Evolutionary conservation across 2,113 vertebrate genomes (phyloP).

Genomic region (Isichthys henryi): DNA sequence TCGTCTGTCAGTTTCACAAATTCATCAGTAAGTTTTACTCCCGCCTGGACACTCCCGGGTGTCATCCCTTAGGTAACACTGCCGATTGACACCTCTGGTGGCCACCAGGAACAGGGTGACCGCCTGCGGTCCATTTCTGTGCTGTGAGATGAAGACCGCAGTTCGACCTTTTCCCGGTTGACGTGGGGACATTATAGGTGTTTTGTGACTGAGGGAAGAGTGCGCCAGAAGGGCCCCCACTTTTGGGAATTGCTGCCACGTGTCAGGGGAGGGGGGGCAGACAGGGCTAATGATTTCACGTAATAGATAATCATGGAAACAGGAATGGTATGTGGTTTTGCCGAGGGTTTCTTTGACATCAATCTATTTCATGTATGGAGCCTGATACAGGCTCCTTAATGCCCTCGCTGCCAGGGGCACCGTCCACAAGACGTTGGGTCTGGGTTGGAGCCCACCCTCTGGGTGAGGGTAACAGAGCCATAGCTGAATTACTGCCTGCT

Average conservation of each 20-base stretch:
- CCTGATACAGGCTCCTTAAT: not conserved
- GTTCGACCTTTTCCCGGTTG: constrained; percentile 37
- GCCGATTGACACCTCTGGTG: constrained; percentile 37
- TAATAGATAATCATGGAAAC: not conserved
- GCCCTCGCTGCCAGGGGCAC: not conserved
- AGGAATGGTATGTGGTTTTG: not conserved
- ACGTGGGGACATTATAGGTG: constrained; percentile 40
- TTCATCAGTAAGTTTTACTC: constrained; percentile 54
- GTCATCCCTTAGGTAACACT: constrained; percentile 48
- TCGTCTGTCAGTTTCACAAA: constrained; percentile 77
- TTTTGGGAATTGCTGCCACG: not conserved
- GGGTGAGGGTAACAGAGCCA: not conserved
- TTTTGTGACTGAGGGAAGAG: constrained; percentile 23
- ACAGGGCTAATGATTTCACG: not conserved
- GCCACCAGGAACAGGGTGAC: constrained; percentile 37
- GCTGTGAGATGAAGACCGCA: constrained; percentile 22
- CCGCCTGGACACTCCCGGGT: constrained; percentile 38
- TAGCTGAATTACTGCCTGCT: not conserved
- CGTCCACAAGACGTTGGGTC: not conserved
- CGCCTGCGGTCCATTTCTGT: constrained; percentile 32
- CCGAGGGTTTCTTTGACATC: not conserved
- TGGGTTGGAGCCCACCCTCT: not conserved
- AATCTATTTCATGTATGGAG: not conserved
- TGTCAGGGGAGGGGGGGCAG: not conserved
- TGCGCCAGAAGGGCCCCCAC: constrained; percentile 13